Conservation (phyloP, 2,888 invertebrate species). For the Amblyjoppa proteus region DNA sequence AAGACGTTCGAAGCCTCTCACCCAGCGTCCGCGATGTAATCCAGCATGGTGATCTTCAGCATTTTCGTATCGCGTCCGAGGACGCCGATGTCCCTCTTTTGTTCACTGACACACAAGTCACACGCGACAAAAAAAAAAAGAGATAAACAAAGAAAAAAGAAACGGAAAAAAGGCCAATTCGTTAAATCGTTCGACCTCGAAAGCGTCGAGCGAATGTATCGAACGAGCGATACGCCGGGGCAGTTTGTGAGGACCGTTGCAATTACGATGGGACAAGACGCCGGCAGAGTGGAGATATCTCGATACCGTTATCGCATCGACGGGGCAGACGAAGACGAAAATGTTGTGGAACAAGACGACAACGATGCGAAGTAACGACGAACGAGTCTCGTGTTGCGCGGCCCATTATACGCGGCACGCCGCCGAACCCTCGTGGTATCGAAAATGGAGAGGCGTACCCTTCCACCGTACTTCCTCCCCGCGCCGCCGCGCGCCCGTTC, state of each 20-base stretch:
- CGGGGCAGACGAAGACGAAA: conserved; percentile 51
- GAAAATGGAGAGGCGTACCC: conserved; percentile 37
- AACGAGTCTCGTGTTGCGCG: conserved; percentile 53
- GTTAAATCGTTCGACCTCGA: conserved; percentile 32
- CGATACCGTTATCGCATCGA: conserved; percentile 67
- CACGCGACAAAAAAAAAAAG: neutral
- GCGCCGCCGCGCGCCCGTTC: neutral
- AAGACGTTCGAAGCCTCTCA: conserved; percentile 75
- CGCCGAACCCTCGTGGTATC: conserved; percentile 52
- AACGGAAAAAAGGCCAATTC: neutral
- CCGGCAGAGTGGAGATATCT: conserved; percentile 58
- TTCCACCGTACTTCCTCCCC: neutral
- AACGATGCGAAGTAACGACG: conserved; percentile 49
- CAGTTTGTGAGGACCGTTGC: conserved; percentile 39
- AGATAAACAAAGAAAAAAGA: neutral
- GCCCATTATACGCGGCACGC: conserved; percentile 65
- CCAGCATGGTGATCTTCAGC: conserved; percentile 84
- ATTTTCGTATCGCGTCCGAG: conserved; percentile 70
- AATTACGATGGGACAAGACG: conserved; percentile 61
- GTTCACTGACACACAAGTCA: neutral
- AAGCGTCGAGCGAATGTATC: neutral
- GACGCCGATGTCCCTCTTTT: neutral
- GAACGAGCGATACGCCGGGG: conserved; percentile 5
- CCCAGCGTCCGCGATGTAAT: conserved; percentile 83
- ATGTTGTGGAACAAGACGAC: conserved; percentile 49